Conservation (phyloP, 2,113 vertebrate species). For the Pygathrix nemaeus region DNA sequence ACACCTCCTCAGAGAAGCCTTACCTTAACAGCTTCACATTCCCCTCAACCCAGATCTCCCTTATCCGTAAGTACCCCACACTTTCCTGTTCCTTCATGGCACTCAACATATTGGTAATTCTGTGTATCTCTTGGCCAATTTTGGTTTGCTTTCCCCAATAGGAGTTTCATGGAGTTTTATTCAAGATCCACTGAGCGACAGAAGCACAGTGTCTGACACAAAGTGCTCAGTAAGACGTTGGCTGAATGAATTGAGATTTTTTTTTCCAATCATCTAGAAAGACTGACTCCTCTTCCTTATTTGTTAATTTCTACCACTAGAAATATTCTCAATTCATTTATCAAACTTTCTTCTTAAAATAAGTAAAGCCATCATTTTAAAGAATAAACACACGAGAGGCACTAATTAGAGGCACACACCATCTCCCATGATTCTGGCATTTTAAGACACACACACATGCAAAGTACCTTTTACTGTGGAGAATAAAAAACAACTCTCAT, state of each 20-base stretch:
- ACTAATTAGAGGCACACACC: neutral
- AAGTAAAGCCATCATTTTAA: neutral
- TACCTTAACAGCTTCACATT: neutral
- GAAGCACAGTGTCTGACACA: neutral
- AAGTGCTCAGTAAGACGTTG: neutral
- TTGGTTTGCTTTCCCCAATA: neutral
- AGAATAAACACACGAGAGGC: neutral
- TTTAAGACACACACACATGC: neutral
- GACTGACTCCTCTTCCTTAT: neutral
- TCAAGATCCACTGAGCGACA: neutral
- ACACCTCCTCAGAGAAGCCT: neutral
- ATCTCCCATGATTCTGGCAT: neutral
- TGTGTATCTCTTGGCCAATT: neutral
- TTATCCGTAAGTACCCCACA: neutral
- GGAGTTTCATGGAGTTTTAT: neutral
- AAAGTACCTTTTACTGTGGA: slow-evolving; percentile 93
- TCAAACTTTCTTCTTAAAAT: slow-evolving; percentile 8
- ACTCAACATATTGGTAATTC: neutral
- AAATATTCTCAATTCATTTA: neutral
- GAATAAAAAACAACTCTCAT: slow-evolving; percentile 98
- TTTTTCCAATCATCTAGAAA: neutral
- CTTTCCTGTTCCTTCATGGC: neutral
- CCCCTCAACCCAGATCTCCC: neutral
- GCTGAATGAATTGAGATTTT: neutral
- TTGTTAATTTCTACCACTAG: neutral